Percentiles rank a stretch among this genome's conserved stretches.
phyloP scores from a whole-genome alignment of 2,797 vertebrate species.

The Muscicapa comitata region DNA sequence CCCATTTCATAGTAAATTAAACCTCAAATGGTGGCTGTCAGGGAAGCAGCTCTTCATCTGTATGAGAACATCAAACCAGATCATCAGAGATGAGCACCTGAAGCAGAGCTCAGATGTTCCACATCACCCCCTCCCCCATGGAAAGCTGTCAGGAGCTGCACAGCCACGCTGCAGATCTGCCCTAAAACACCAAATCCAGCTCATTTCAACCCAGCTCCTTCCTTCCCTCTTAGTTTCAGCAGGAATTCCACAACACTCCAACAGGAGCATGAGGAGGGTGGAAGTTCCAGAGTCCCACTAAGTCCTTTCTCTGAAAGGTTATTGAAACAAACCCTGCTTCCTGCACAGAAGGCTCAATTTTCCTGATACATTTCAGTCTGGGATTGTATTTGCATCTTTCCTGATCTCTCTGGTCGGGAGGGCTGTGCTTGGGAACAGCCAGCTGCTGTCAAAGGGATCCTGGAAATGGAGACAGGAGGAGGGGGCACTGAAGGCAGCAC shows the following conservation, averaged over 20 bases:
- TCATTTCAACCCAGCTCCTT: not conserved
- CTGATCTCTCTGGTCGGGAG: not conserved
- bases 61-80: not conserved
- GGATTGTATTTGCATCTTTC: not conserved
- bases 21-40: not conserved
- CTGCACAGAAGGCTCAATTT: not conserved
- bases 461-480: fast-evolving
- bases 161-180: not conserved
- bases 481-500: not conserved
- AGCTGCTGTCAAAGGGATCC: not conserved
- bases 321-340: not conserved
- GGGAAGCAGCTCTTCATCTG: not conserved
- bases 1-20: not conserved
- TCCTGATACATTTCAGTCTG: not conserved
- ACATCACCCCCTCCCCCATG: fast-evolving
- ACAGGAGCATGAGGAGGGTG: fast-evolving
- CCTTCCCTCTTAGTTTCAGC: fast-evolving
- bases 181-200: not conserved
- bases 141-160: not conserved
- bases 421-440: not conserved
- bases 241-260: not conserved
- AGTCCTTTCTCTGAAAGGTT: not conserved
- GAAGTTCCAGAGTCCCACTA: not conserved
- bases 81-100: not conserved
- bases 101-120: fast-evolving